phyloP scores from a whole-genome alignment of 2,888 invertebrate genomes.

The Lamellibrachia satsuma region DNA sequence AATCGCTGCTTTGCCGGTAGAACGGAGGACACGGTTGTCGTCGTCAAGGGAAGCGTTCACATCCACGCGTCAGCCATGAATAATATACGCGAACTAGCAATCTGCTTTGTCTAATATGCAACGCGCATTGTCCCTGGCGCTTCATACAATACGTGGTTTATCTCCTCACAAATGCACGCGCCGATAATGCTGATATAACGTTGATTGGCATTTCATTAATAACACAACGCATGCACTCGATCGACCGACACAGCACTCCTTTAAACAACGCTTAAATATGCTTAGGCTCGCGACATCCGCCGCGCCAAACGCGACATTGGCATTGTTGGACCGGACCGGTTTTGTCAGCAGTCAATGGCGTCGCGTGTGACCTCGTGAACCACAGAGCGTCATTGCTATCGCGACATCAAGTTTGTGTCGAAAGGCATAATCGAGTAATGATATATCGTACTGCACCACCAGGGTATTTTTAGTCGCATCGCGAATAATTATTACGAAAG shows the following conservation, averaged over 20 bases:
- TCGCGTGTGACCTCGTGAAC: neutral
- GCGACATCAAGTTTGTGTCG: neutral
- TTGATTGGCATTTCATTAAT: neutral
- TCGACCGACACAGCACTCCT: neutral
- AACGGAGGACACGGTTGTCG: neutral
- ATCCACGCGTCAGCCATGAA: neutral
- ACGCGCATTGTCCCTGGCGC: neutral
- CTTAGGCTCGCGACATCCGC: neutral
- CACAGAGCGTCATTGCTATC: neutral
- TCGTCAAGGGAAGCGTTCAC: neutral
- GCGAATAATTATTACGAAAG: neutral
- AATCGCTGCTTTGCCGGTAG: neutral
- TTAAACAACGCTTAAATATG: neutral
- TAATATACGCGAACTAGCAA: neutral
- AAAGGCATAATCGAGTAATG: neutral
- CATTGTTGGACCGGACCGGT: neutral
- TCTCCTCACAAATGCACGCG: neutral
- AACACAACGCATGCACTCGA: neutral
- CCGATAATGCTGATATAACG: neutral
- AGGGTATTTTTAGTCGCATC: neutral
- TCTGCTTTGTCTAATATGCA: neutral
- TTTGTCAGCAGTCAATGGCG: neutral
- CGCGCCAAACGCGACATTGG: neutral
- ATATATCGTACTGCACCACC: neutral
- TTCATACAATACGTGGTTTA: neutral